phyloP scores from a whole-genome alignment of 2,888 invertebrate species.

The Acrobasis suavella region DNA sequence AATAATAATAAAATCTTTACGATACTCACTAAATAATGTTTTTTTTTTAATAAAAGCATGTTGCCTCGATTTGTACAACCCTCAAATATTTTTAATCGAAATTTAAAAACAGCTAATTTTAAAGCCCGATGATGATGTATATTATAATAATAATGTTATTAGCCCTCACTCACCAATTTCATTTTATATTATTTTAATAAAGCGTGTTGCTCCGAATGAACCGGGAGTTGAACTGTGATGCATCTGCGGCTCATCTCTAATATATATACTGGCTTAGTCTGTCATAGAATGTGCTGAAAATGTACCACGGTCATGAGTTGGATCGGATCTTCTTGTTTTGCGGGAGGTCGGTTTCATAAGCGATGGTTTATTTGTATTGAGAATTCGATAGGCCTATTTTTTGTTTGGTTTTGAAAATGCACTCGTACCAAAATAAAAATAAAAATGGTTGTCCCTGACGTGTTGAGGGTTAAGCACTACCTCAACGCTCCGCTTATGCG shows the following conservation, averaged over 20 bases:
- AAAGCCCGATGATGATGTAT: not conserved
- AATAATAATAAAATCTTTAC: no score
- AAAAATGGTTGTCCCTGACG: no score
- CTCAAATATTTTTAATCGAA: no score
- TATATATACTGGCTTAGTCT: slow-evolving; percentile 61
- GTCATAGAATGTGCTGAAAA: slow-evolving; percentile 60
- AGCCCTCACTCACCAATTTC: slow-evolving; percentile 73
- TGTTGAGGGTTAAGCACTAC: no score
- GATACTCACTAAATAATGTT: no score
- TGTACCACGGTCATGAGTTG: slow-evolving; percentile 66
- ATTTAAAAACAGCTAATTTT: no score
- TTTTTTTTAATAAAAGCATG: no score
- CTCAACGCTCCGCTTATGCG: no score
- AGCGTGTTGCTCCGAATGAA: slow-evolving; percentile 48
- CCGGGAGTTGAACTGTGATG: slow-evolving; percentile 66
- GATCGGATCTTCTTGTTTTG: not conserved
- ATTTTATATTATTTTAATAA: slow-evolving; percentile 50
- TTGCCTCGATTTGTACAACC: no score
- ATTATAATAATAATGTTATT: not conserved
- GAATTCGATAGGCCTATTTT: not conserved
- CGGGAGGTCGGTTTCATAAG: slow-evolving; percentile 16
- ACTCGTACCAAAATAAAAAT: no score
- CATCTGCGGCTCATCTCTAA: slow-evolving; percentile 48
- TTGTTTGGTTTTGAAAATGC: not conserved
- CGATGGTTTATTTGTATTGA: no score